Evolutionary conservation across 2,113 vertebrate genomes (phyloP), one percentile per base, ranked within the genome.

Genomic region (Onychorhynchus coronatus): DNA sequence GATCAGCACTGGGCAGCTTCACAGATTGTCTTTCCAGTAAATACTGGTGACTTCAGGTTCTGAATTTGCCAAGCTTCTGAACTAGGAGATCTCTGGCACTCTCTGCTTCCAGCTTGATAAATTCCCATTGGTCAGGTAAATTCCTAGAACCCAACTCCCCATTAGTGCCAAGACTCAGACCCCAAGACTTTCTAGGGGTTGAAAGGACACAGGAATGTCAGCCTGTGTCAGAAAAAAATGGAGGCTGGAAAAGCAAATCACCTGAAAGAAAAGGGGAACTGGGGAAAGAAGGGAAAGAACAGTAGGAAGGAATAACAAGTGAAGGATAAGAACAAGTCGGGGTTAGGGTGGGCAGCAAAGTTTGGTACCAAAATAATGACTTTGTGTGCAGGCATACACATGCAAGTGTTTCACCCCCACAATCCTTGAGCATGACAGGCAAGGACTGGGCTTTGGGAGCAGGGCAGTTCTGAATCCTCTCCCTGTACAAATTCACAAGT

Each of bases 401-500:
- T 28, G 9, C 0, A 0, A 52, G 41, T 27, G 9, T 14, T 88
- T 88, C 28, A 39, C 2, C 14, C 15, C 16, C 27, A 30, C 27
- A 73, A 5, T 47, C 30, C 58, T 68, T 46, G 37, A 6, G 17
- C 3, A 0, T 16, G 37, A 85, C 55, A 6, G 10, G 8, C 28
- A 21, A 62, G 56, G 42, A 61, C 11, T 4, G 2, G 39, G 25
- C n/a, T 83, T 24, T 83, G 47, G 11, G 25, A 76, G 16, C 16
- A 35, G 14, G 12, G 3, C 7, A 7, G 27, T 31, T 68, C 65
- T 63, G 44, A n/a, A 12, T 68, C 33, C 41, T 59, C 33, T 61
- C 49, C 17, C 6, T 18, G 1, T 56, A 12, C 12, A 70, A 62
- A 68, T 46, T 77, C 4, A 1, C 30, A 56, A 27, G 44, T 30